Evolutionary conservation across 92 coral and sea anemone species (phyloP).

Genomic region (Palythoa grandiflora): DNA sequence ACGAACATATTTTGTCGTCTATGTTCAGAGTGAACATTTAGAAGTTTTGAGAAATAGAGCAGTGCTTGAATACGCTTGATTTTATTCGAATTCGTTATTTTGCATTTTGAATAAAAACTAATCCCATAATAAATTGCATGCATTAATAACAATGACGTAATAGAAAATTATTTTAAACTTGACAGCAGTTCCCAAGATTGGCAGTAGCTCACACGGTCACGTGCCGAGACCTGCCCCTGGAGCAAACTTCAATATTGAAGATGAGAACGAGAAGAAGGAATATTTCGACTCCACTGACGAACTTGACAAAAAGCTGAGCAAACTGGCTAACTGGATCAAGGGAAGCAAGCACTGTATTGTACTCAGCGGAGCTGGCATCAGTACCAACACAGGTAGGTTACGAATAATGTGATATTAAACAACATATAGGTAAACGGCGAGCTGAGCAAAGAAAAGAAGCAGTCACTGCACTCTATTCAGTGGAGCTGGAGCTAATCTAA

Average conservation of each 20-base stretch:
- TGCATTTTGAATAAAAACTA: too few relatives aligned
- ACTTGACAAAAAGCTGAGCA: constrained; percentile 64
- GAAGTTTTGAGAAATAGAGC: too few relatives aligned
- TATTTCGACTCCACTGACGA: constrained; percentile 63
- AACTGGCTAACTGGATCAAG: constrained; percentile 66
- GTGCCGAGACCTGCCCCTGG: constrained; percentile 36
- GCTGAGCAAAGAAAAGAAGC: too few relatives aligned
- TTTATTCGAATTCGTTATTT: too few relatives aligned
- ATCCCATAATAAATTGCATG: too few relatives aligned
- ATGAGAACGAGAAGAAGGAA: constrained; percentile 72
- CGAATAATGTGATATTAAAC: background rate
- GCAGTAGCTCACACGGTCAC: background rate
- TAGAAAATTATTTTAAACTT: background rate
- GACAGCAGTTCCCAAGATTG: background rate
- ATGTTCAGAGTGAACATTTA: background rate
- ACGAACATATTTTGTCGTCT: too few relatives aligned
- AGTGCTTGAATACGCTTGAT: background rate
- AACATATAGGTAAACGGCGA: background rate
- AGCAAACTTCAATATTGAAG: constrained; percentile 60
- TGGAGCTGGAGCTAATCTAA: too few relatives aligned
- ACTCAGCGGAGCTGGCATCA: constrained; percentile 79
- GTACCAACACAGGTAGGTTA: constrained; percentile 66
- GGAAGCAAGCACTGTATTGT: constrained; percentile 77
- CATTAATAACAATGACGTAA: too few relatives aligned
- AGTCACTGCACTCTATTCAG: too few relatives aligned